Conservation (phyloP, 2,113 vertebrate species). For the Alosa alosa region DNA sequence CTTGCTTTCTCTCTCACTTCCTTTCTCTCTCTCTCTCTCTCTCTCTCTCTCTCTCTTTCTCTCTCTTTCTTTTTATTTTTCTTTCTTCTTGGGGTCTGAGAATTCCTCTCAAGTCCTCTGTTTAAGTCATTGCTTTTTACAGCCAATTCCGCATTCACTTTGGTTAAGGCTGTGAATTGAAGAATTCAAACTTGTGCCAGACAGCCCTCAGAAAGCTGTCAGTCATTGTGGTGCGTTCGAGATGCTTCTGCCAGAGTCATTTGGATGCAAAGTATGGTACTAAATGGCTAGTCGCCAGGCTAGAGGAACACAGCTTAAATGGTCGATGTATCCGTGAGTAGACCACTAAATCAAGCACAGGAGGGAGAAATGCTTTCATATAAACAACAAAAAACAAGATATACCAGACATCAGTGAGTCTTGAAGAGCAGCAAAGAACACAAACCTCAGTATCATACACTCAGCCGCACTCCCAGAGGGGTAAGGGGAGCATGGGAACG, state of each 20-base stretch:
- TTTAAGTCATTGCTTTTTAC: constrained; percentile 16
- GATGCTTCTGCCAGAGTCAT: constrained; percentile 25
- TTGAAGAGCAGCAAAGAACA: neutral
- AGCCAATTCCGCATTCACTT: constrained; percentile 16
- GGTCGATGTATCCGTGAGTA: neutral
- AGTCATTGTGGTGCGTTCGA: neutral
- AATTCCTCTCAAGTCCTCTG: neutral
- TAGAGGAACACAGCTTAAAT: neutral
- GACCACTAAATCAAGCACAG: neutral
- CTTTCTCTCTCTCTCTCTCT: neutral
- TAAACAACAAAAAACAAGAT: neutral
- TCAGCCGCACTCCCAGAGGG: neutral
- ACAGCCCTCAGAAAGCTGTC: constrained; percentile 1
- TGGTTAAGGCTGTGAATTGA: constrained; percentile 13
- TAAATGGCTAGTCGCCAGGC: neutral
- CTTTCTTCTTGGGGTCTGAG: neutral
- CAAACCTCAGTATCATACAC: neutral
- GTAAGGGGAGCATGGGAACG: neutral
- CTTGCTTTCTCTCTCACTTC: neutral
- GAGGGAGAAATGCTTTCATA: neutral
- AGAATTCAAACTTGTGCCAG: neutral
- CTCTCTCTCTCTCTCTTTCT: neutral
- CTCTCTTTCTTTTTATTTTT: neutral
- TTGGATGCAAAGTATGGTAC: constrained; percentile 35
- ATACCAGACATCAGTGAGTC: neutral